Conservation (phyloP, 2,797 vertebrate species). For the Huso huso region DNA sequence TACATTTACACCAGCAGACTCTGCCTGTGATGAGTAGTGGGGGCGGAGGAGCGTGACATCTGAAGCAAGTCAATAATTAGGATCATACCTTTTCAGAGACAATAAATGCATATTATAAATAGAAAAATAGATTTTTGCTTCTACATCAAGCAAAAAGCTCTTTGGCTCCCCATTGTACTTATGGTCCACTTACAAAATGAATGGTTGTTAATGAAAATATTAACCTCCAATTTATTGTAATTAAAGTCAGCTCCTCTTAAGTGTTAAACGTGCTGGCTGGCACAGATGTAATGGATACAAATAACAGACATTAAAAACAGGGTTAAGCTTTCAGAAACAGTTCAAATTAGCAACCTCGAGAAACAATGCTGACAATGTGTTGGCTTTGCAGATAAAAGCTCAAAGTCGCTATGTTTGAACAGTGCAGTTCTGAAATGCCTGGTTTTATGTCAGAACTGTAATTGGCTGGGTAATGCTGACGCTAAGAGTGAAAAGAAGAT, state of each 20-base stretch:
- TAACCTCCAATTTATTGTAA: neutral
- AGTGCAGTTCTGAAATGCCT: neutral
- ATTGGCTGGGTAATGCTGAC: neutral
- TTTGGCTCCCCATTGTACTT: no score
- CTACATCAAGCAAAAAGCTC: no score
- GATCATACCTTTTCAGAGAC: no score
- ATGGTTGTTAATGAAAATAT: neutral
- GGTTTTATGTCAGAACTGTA: slow-evolving; percentile 1
- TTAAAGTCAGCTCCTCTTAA: neutral
- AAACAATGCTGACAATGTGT: slow-evolving; percentile 4
- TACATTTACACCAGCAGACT: no score
- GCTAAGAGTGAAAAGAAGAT: neutral
- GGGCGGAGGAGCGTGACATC: no score
- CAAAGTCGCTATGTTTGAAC: neutral
- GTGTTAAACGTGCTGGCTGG: neutral
- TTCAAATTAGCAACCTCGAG: neutral
- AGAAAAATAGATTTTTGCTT: no score
- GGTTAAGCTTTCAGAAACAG: neutral
- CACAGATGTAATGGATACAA: neutral
- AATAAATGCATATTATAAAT: no score
- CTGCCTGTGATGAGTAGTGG: no score
- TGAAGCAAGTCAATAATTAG: no score
- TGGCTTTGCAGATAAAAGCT: slow-evolving; percentile 6
- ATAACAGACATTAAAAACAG: neutral
- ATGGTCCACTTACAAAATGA: neutral